These are phyloP conservation scores for Euwallacea similis DNA, from an alignment of 1,140 invertebrate species.

Conservation along the genomic window DNA sequence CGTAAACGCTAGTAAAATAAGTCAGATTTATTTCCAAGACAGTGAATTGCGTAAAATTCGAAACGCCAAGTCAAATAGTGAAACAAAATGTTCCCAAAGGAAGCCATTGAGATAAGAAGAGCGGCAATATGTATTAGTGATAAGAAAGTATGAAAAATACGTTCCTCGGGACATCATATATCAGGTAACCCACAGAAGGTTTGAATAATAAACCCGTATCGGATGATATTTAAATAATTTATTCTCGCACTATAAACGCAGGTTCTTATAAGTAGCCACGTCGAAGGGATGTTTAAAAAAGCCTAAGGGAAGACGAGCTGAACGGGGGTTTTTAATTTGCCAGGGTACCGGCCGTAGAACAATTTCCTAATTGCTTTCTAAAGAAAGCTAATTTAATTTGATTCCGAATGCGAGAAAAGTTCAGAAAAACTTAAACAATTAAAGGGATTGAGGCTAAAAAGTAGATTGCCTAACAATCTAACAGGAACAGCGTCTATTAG, in stretches of 20 bases:
- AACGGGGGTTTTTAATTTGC: neutral
- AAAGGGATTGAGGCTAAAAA: conserved; percentile 25
- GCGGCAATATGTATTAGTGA: conserved; percentile 25
- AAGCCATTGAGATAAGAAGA: conserved; percentile 2
- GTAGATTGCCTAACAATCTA: conserved; percentile 25
- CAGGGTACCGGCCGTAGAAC: neutral
- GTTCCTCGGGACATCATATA: conserved; percentile 15
- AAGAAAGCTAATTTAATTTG: conserved; percentile 23
- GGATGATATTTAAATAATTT: conserved; percentile 6
- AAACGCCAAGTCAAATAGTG: conserved; percentile 4
- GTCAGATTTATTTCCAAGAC: no score
- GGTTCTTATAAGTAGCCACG: neutral
- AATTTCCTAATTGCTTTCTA: conserved; percentile 17
- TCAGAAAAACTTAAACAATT: conserved; percentile 30
- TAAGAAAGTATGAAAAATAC: conserved; percentile 19
- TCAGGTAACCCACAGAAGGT: conserved; percentile 11
- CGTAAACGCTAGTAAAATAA: no score
- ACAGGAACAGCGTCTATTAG: conserved; percentile 25
- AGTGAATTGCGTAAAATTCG: no score
- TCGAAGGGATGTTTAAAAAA: neutral
- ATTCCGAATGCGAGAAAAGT: conserved; percentile 20
- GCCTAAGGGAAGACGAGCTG: neutral
- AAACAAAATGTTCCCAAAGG: conserved; percentile 21
- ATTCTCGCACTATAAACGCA: neutral
- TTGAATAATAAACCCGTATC: conserved; percentile 14